Percentiles rank a stretch among this genome's conserved stretches.
Conservation (phyloP, 1,140 invertebrate genomes). For the Drosophila repletoides region DNA sequence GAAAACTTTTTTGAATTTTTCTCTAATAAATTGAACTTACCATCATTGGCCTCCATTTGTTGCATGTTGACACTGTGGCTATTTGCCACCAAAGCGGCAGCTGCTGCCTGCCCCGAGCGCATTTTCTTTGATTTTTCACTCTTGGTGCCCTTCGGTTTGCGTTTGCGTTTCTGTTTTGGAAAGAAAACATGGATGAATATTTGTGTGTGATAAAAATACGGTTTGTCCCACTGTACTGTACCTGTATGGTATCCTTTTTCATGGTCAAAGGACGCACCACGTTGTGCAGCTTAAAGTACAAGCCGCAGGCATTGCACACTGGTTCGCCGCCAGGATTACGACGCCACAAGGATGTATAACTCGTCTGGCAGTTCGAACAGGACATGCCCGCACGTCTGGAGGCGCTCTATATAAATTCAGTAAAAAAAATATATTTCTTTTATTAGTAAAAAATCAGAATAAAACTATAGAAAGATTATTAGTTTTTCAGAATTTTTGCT, state of each 20-base stretch:
- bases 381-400: slow-evolving; percentile 89
- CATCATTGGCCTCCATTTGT: slow-evolving; percentile 45
- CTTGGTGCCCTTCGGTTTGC: slow-evolving; percentile 90
- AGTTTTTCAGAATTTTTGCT: slow-evolving; percentile 30
- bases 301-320: slow-evolving; percentile 96
- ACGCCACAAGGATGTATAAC: slow-evolving; percentile 94
- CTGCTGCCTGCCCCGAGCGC: slow-evolving; percentile 23
- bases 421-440: neutral
- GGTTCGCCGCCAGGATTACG: slow-evolving; percentile 93
- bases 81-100: slow-evolving; percentile 20
- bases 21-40: too few species aligned
- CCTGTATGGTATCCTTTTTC: slow-evolving; percentile 97
- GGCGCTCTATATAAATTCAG: slow-evolving; percentile 56
- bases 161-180: slow-evolving; percentile 92
- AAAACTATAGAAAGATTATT: neutral
- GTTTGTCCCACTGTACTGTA: slow-evolving; percentile 41
- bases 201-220: neutral
- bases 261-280: slow-evolving; percentile 94
- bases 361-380: slow-evolving; percentile 96
- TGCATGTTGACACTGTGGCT: slow-evolving; percentile 39
- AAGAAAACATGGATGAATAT: too few species aligned
- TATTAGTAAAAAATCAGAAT: neutral
- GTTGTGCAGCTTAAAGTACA: slow-evolving; percentile 96
- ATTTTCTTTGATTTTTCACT: slow-evolving; percentile 66
- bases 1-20: neutral